Base-by-base conservation (phyloP, 1,140 invertebrate genomes). In the Ruditapes philippinarum region DNA sequence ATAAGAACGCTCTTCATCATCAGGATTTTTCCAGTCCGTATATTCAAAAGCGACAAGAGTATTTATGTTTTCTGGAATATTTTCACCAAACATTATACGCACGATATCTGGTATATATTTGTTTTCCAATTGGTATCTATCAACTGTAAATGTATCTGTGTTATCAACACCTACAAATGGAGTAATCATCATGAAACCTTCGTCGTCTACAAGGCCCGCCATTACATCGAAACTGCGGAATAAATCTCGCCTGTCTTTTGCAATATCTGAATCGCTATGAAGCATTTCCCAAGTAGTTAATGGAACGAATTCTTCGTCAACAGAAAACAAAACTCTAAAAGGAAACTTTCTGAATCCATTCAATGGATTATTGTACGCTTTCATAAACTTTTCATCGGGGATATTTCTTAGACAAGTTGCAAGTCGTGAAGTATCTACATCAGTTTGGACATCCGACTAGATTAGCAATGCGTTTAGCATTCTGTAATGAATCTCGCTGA, bases 261-360 rank as follows among this genome's bases (percentile, higher is more conserved):
- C 78, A 33, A 73, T 42, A n/a, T 70, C 74, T 7, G 51, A n/a
- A 45, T 33, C 38, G 19, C 82, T 78, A 7, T 84, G 82, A 19
- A 91, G 40, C 40, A 62, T 31, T 14, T 81, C 62, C 5, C 28
- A 42, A 38, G 88, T 65, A 51, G 57, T 31, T 22, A 31, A 45
- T 33, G 88, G 80, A 2, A 91, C 73, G 19, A 91, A 74, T 25
- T 89, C 88, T 19, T 85, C 88, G 54, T 91, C 90, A 19, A 91
- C 83, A 7, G 81, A 65, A 7, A 87, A 76, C 1, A 79, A 84
- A 51, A 89, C 60, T 40, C 62, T 54, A 17, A 81, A 4, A 38
- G 78, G 78, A 42, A 81, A 81, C 25, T n/a, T 62, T 38, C 33
- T 62, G 42, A 45, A 70, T 19, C 25, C 51, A 40, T 70, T 70